Percentiles rank a stretch among this genome's conserved stretches.
Conservation (phyloP, 2,888 invertebrate genomes). For the Watsonalla cultraria region DNA sequence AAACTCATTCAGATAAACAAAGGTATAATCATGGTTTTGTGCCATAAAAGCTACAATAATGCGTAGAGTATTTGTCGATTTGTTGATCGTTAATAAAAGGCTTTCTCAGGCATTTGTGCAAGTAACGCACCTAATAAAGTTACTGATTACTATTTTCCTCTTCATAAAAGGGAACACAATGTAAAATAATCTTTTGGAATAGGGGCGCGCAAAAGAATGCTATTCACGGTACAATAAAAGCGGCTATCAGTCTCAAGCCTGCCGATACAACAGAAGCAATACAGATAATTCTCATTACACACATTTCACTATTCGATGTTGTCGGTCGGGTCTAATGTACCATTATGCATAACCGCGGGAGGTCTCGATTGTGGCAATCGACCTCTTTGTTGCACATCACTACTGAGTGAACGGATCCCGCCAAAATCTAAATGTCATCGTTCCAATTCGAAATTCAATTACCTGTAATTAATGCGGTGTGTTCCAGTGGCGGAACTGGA, state of each 20-base stretch:
- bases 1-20: too few species aligned
- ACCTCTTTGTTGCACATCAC: conserved; percentile 72
- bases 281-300: conserved; percentile 77
- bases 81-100: conserved; percentile 33
- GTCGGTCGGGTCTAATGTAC: conserved; percentile 64
- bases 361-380: conserved; percentile 65
- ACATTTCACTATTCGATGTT: conserved; percentile 71
- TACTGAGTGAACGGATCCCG: conserved; percentile 62
- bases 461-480: conserved; percentile 79
- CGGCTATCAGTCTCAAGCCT: conserved; percentile 56
- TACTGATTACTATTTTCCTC: conserved; percentile 71
- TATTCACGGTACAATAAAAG: conserved; percentile 65
- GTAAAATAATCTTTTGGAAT: conserved; percentile 66
- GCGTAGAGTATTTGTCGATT: conserved; percentile 19
- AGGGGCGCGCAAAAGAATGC: conserved; percentile 63
- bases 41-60: conserved; percentile 25
- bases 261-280: conserved; percentile 73
- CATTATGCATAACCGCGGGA: conserved; percentile 67
- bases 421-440: conserved; percentile 81
- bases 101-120: conserved; percentile 52
- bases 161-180: conserved; percentile 62
- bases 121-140: conserved; percentile 70
- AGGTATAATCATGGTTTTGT: too few species aligned
- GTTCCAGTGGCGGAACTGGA: conserved; percentile 66
- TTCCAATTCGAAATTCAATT: conserved; percentile 83